These are phyloP conservation scores for Anniella stebbinsi DNA, from an alignment of 2,797 vertebrate genomes.

Conservation along the genomic window DNA sequence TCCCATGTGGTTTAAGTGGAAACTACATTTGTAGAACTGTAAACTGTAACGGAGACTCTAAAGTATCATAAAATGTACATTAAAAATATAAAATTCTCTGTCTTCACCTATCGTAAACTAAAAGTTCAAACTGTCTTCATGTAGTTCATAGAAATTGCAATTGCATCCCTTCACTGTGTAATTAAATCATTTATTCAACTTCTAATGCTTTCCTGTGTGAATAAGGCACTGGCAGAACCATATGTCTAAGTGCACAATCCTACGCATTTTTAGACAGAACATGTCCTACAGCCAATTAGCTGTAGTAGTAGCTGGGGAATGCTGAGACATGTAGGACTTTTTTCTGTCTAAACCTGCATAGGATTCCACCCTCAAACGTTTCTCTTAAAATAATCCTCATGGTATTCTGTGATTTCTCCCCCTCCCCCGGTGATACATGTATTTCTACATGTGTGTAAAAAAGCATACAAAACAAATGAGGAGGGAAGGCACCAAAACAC, in stretches of 20 bases:
- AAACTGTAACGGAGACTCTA: not conserved
- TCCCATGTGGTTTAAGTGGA: constrained; percentile 6
- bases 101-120: constrained; percentile 14
- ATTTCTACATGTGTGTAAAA: not conserved
- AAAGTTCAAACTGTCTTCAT: not conserved
- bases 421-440: not conserved
- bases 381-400: too few species aligned
- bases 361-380: too few species aligned
- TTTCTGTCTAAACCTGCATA: too few species aligned
- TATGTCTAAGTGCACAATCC: too few species aligned
- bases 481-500: too few species aligned
- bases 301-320: too few species aligned
- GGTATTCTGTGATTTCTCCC: too few species aligned
- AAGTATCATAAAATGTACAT: constrained; percentile 13
- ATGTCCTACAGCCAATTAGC: too few species aligned
- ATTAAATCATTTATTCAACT: not conserved
- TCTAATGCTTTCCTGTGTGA: not conserved
- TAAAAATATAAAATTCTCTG: constrained; percentile 1
- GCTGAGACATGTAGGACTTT: too few species aligned
- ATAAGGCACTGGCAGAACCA: not conserved
- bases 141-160: not conserved
- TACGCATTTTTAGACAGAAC: too few species aligned
- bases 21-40: not conserved
- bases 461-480: not conserved
- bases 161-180: constrained; percentile 18